Conservation (phyloP, 53 echinoderm and acorn worm species). For the Temnopleurus reevesii region DNA sequence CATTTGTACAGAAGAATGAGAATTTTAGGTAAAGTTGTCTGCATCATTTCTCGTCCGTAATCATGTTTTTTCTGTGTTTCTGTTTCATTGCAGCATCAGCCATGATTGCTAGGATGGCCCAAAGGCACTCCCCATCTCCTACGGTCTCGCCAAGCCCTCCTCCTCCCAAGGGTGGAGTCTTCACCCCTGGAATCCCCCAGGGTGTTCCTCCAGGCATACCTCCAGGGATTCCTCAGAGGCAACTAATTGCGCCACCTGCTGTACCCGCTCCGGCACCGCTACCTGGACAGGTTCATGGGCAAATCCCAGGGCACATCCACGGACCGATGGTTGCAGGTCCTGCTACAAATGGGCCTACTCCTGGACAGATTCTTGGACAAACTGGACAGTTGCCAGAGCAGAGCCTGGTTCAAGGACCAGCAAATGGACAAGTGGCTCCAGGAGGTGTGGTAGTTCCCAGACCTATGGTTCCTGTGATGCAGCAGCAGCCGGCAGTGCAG, state of each 20-base stretch:
- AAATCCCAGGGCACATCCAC: conserved; percentile 52
- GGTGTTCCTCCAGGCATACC: not conserved
- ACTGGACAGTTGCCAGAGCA: conserved; percentile 39
- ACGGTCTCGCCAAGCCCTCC: conserved; percentile 62
- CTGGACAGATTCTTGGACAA: conserved; percentile 49
- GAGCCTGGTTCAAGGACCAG: conserved; percentile 1
- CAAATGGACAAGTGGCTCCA: not conserved
- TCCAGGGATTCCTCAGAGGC: conserved; percentile 55
- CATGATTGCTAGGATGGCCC: conserved; percentile 88
- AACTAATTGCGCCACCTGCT: conserved; percentile 20
- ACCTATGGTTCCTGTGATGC: not conserved
- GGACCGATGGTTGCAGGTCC: not conserved
- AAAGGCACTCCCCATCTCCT: conserved; percentile 77
- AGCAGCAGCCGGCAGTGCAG: conserved; percentile 20
- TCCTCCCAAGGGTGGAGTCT: conserved; percentile 63
- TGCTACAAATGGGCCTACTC: not conserved
- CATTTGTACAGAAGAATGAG: not conserved
- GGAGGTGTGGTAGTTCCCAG: not conserved
- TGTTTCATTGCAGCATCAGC: conserved; percentile 71
- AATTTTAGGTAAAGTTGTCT: too few species aligned
- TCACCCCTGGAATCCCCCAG: conserved; percentile 56
- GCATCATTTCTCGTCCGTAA: not conserved
- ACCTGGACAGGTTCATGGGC: conserved; percentile 29
- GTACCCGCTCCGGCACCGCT: not conserved
- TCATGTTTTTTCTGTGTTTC: not conserved